phyloP scores from a whole-genome alignment of 2,888 invertebrate genomes.

The Exephanes ischioxanthus region DNA sequence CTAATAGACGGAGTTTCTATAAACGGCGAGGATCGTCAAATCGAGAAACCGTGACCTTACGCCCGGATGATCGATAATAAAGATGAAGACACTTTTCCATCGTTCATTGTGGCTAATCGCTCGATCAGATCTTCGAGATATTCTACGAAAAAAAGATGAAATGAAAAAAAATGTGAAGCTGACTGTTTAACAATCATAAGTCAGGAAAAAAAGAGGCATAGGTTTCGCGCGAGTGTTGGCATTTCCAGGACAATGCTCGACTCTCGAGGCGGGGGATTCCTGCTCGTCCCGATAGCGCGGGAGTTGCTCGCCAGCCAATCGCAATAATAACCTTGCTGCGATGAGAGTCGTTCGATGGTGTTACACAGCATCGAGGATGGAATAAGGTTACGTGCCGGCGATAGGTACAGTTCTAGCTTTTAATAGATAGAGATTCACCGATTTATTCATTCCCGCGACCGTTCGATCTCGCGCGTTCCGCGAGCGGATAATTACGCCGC shows the following conservation, averaged over 20 bases:
- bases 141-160: constrained; percentile 26
- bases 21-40: background rate
- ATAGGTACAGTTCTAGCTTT: constrained; percentile 35
- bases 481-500: constrained; percentile 75
- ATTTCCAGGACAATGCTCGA: constrained; percentile 68
- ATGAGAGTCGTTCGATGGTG: constrained; percentile 51
- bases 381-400: constrained; percentile 56
- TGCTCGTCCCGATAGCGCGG: constrained; percentile 33
- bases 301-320: constrained; percentile 22
- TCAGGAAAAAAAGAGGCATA: constrained; percentile 47
- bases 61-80: constrained; percentile 29
- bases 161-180: constrained; percentile 15
- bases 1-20: background rate
- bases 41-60: constrained; percentile 43
- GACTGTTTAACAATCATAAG: constrained; percentile 52
- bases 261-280: constrained; percentile 26
- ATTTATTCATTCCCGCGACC: constrained; percentile 50
- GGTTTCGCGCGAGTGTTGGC: constrained; percentile 54
- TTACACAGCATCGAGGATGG: constrained; percentile 42
- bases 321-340: constrained; percentile 60
- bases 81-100: constrained; percentile 37
- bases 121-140: constrained; percentile 46
- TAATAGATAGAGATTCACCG: constrained; percentile 60
- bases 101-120: constrained; percentile 28
- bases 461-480: constrained; percentile 71